These are phyloP conservation scores for Sinohyriopsis cumingii DNA, from an alignment of 2,888 invertebrate genomes.

Conservation along the genomic window DNA sequence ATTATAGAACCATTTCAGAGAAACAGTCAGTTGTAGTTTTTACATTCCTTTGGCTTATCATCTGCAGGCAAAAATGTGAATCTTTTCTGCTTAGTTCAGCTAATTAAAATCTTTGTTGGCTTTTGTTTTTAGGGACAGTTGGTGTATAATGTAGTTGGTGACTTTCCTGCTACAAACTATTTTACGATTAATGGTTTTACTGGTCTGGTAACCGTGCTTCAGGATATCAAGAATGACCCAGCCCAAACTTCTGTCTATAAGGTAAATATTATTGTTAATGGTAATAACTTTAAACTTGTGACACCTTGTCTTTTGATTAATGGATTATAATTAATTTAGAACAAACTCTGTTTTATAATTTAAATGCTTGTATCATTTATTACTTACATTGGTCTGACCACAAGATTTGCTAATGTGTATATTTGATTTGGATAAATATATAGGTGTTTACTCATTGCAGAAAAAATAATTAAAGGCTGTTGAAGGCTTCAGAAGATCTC, in stretches of 20 bases:
- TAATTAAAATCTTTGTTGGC: conserved; percentile 11
- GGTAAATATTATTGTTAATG: conserved; percentile 31
- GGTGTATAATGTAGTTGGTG: conserved; percentile 49
- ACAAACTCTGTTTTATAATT: neutral
- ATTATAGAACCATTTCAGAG: no score
- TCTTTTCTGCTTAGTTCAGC: neutral
- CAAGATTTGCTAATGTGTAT: no score
- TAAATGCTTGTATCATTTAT: neutral
- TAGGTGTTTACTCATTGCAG: no score
- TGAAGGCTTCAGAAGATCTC: no score
- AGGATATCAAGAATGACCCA: conserved; percentile 49
- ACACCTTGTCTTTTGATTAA: neutral
- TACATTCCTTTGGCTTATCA: conserved; percentile 1
- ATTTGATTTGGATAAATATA: no score
- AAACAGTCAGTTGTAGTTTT: no score
- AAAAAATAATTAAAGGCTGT: no score
- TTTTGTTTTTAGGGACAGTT: conserved; percentile 39
- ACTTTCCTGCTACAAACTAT: conserved; percentile 58
- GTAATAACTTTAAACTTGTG: neutral
- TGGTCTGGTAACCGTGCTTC: conserved; percentile 40
- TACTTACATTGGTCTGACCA: no score
- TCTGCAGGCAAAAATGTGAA: conserved; percentile 4
- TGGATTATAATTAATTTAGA: neutral
- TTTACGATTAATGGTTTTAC: conserved; percentile 46
- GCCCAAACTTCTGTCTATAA: conserved; percentile 36